Conservation (phyloP, 2,113 vertebrate species). For the Gulo gulo region DNA sequence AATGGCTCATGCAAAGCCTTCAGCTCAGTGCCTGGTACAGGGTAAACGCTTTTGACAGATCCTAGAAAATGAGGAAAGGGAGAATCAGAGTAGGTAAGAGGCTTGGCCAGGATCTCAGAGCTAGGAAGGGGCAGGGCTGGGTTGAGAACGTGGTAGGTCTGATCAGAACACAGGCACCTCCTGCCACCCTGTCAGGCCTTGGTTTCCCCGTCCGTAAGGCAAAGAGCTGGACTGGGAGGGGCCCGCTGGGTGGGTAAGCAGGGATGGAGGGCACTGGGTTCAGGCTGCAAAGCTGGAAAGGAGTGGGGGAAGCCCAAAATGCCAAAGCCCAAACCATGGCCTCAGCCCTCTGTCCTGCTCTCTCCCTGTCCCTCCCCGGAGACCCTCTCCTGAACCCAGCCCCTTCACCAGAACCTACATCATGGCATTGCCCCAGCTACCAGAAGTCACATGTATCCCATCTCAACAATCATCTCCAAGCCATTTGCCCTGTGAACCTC, state of each 20-base stretch:
- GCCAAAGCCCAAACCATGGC: neutral
- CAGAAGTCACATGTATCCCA: neutral
- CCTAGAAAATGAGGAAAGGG: neutral
- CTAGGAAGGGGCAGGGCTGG: neutral
- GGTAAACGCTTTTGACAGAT: neutral
- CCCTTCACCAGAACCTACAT: neutral
- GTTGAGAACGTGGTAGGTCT: neutral
- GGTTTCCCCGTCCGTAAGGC: neutral
- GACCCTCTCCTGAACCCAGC: neutral
- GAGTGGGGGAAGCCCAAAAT: neutral
- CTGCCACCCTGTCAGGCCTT: neutral
- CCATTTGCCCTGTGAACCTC: neutral
- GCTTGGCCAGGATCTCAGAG: neutral
- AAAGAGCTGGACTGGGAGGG: neutral
- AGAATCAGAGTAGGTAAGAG: neutral
- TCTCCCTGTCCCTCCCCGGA: neutral
- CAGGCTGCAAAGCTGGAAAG: neutral
- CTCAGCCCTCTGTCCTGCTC: neutral
- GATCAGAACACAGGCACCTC: neutral
- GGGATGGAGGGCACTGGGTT: neutral
- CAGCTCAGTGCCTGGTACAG: neutral
- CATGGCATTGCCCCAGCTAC: accelerated
- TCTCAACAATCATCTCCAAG: neutral
- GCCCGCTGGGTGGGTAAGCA: accelerated
- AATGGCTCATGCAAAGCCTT: neutral